Evolutionary conservation across 1,140 invertebrate species (phyloP).

Genomic region (Euura lappo): DNA sequence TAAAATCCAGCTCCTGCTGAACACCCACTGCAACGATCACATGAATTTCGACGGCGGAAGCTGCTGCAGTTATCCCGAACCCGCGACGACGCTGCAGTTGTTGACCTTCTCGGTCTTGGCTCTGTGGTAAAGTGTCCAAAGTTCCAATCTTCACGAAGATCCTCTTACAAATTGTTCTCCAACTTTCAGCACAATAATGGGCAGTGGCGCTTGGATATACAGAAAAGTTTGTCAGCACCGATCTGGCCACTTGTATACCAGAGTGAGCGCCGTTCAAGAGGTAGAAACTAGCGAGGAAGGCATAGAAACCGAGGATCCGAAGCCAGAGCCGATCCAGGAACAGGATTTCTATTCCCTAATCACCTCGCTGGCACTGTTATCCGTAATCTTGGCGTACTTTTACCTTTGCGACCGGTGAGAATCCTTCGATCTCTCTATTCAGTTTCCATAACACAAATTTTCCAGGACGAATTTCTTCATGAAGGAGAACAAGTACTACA

Average conservation of each 20-base stretch:
- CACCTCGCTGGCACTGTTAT: slow-evolving; percentile 78
- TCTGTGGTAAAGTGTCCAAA: slow-evolving; percentile 71
- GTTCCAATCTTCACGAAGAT: neutral
- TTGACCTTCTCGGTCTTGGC: slow-evolving; percentile 81
- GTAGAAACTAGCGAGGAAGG: slow-evolving; percentile 39
- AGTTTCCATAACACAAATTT: slow-evolving; percentile 27
- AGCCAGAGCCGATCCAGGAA: slow-evolving; percentile 39
- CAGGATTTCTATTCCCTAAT: slow-evolving; percentile 65
- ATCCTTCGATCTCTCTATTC: neutral
- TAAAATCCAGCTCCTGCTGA: slow-evolving; percentile 88
- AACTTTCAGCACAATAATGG: slow-evolving; percentile 40
- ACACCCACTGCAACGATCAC: slow-evolving; percentile 97
- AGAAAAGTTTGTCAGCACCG: slow-evolving; percentile 43
- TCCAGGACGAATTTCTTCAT: slow-evolving; percentile 96
- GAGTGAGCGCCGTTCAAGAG: slow-evolving; percentile 39
- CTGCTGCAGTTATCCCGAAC: slow-evolving; percentile 90
- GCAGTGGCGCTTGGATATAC: slow-evolving; percentile 45
- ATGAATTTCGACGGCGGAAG: slow-evolving; percentile 98
- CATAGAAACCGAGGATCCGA: slow-evolving; percentile 50
- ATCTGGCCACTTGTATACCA: slow-evolving; percentile 40
- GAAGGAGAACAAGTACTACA: slow-evolving; percentile 99
- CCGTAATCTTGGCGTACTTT: slow-evolving; percentile 91
- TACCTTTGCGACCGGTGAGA: slow-evolving; percentile 88
- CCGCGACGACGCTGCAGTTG: slow-evolving; percentile 85
- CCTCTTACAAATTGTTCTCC: slow-evolving; percentile 8